phyloP scores from a whole-genome alignment of 2,797 vertebrate genomes.

The Epinephelus coioides region DNA sequence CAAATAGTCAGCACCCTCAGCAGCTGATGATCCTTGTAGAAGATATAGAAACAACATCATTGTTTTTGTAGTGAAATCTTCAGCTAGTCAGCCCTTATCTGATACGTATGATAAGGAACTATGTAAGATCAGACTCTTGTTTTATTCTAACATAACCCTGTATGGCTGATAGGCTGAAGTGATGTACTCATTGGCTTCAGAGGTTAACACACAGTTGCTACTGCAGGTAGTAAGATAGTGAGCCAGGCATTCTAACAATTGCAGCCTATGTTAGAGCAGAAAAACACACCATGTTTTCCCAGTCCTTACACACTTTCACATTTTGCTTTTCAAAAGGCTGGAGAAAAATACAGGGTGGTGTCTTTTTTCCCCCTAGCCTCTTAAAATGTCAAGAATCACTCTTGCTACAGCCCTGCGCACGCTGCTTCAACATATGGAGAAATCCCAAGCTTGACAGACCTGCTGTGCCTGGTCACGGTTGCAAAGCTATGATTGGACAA shows the following conservation, averaged over 20 bases:
- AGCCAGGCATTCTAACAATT: not conserved
- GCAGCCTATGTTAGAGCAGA: not conserved
- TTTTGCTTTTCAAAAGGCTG: not conserved
- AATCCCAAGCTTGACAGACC: not conserved
- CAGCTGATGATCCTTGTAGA: not conserved
- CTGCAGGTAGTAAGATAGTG: not conserved
- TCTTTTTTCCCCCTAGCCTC: not conserved
- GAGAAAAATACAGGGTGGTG: not conserved
- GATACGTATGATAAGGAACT: not conserved
- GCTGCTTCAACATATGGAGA: not conserved
- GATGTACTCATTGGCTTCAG: not conserved
- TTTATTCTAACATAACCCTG: not conserved
- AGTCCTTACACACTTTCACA: not conserved
- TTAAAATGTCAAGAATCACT: slow-evolving; percentile 1
- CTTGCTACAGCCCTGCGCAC: not conserved
- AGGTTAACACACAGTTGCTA: not conserved
- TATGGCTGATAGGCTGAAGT: not conserved
- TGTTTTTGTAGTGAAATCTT: not conserved
- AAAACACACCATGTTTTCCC: not conserved
- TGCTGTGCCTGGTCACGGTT: not conserved
- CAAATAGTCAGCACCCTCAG: not conserved
- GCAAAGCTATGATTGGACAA: not conserved
- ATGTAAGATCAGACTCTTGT: not conserved
- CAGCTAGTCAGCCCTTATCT: not conserved
- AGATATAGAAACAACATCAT: not conserved